These are phyloP conservation scores for Acromyrmex charruanus DNA, from an alignment of 1,140 invertebrate species.

Conservation along the genomic window DNA sequence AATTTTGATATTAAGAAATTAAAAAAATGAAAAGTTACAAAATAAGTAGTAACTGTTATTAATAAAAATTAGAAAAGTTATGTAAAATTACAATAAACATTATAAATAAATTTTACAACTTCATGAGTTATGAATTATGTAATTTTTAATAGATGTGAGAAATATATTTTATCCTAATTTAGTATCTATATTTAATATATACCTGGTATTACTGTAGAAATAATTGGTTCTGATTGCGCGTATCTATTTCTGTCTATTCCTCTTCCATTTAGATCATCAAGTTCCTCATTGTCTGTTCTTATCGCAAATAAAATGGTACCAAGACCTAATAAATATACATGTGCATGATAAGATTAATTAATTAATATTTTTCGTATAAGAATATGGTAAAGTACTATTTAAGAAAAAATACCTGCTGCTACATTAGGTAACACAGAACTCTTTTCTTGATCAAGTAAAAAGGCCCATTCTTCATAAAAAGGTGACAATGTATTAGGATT, in stretches of 20 bases:
- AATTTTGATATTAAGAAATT: not conserved
- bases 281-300: constrained; percentile 93
- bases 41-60: not conserved
- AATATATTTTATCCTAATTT: not conserved
- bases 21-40: not conserved
- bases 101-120: not conserved
- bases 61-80: not conserved
- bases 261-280: constrained; percentile 89
- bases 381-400: not conserved
- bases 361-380: constrained; percentile 2
- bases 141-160: not conserved
- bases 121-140: not conserved
- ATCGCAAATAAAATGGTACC: constrained; percentile 96
- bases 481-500: constrained; percentile 89
- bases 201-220: constrained; percentile 84
- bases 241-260: constrained; percentile 79
- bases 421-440: constrained; percentile 92
- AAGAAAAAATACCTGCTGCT: constrained; percentile 90
- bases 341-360: constrained; percentile 75
- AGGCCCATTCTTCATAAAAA: constrained; percentile 95
- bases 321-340: constrained; percentile 88
- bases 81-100: not conserved
- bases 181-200: not conserved
- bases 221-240: constrained; percentile 87
- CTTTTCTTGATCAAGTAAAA: constrained; percentile 92